phyloP scores from a whole-genome alignment of 2,888 invertebrate genomes.

The Trissolcus japonicus region DNA sequence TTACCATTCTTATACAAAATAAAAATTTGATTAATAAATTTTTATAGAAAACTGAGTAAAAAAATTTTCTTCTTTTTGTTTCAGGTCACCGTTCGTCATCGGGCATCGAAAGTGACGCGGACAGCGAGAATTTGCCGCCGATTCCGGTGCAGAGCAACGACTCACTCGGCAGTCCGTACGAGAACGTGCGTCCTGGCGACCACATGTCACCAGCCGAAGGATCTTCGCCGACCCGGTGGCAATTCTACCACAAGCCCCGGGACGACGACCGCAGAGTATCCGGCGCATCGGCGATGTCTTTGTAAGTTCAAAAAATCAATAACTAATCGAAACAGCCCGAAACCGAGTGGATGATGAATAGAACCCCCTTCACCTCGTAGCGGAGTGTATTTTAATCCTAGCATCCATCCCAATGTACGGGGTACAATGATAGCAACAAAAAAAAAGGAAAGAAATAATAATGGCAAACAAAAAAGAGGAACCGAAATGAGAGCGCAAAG shows the following conservation, averaged over 20 bases:
- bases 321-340: slow-evolving; percentile 5
- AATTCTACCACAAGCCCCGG: slow-evolving; percentile 78
- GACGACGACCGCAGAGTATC: slow-evolving; percentile 79
- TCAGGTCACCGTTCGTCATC: slow-evolving; percentile 74
- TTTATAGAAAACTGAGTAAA: no score
- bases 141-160: slow-evolving; percentile 80
- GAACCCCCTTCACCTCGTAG: not conserved
- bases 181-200: slow-evolving; percentile 80
- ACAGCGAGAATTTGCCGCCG: slow-evolving; percentile 82
- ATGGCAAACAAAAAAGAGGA: slow-evolving; percentile 10
- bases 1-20: no score
- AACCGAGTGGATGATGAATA: slow-evolving; percentile 3
- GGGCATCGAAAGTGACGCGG: slow-evolving; percentile 78
- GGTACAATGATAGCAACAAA: slow-evolving; percentile 43
- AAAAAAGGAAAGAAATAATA: slow-evolving; percentile 7
- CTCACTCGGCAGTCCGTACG: slow-evolving; percentile 81
- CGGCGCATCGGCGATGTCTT: slow-evolving; percentile 79
- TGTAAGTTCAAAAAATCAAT: slow-evolving; percentile 76
- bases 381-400: slow-evolving; percentile 14
- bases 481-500: slow-evolving; percentile 39
- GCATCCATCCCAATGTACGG: slow-evolving; percentile 35
- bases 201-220: slow-evolving; percentile 78
- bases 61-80: no score
- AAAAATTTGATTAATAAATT: no score
- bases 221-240: slow-evolving; percentile 79